phyloP scores from a whole-genome alignment of 2,113 vertebrate species.

The Cryptotis parvus region DNA sequence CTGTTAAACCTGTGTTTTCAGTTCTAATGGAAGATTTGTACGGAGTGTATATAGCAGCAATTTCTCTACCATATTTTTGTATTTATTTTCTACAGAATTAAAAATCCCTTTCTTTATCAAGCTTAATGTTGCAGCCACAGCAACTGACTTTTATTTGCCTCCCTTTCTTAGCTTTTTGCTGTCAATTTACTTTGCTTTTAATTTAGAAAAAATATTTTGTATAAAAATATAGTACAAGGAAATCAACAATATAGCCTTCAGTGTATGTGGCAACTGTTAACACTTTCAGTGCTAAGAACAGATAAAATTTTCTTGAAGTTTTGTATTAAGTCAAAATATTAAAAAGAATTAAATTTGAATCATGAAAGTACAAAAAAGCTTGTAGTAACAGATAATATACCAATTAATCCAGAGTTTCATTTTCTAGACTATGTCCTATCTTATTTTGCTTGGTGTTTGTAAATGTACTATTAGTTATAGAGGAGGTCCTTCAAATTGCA shows the following conservation, averaged over 20 bases:
- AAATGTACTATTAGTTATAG: not conserved
- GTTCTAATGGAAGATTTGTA: conserved; percentile 78
- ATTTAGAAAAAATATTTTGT: conserved; percentile 68
- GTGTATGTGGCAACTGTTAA: not conserved
- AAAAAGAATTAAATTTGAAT: not conserved
- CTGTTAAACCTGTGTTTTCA: conserved; percentile 76
- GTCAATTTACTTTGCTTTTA: conserved; percentile 68
- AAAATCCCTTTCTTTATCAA: conserved; percentile 60
- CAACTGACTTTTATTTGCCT: conserved; percentile 69
- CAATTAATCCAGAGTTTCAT: not conserved
- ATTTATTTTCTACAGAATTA: conserved; percentile 50
- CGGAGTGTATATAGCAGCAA: conserved; percentile 60
- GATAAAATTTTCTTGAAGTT: not conserved
- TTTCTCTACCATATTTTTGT: conserved; percentile 47
- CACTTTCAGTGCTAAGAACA: not conserved
- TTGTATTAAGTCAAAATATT: not conserved
- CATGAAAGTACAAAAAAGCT: not conserved
- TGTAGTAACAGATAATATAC: not conserved
- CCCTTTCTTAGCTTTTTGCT: conserved; percentile 64
- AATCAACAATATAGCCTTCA: conserved; percentile 55
- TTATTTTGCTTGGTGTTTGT: not conserved
- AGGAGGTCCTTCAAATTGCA: not conserved
- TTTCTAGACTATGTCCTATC: not conserved
- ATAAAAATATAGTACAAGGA: conserved; percentile 65
- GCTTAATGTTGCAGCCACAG: conserved; percentile 60